Conservation (phyloP, 2,888 invertebrate genomes). For the Invenusta paracnida region DNA sequence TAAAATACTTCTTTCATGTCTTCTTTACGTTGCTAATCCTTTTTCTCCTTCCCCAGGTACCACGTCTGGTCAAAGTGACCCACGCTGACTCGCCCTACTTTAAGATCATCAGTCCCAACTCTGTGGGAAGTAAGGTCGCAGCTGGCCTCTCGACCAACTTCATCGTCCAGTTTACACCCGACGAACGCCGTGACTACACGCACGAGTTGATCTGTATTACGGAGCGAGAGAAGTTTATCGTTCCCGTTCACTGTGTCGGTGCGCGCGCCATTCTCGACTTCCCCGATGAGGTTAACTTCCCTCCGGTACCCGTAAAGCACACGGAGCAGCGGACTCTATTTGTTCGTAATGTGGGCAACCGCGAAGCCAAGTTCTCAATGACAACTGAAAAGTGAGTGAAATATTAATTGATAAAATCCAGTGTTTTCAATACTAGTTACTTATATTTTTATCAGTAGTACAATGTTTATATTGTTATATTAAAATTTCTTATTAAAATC, state of each 20-base stretch:
- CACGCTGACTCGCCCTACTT: conserved; percentile 60
- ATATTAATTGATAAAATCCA: too few relatives aligned
- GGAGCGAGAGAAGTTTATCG: conserved; percentile 61
- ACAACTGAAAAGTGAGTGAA: conserved; percentile 60
- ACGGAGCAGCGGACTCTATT: conserved; percentile 62
- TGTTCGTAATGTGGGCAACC: conserved; percentile 65
- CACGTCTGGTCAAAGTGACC: conserved; percentile 58
- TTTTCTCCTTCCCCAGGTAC: too few relatives aligned
- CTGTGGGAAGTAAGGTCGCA: conserved; percentile 65
- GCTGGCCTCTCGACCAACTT: conserved; percentile 69
- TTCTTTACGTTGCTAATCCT: too few relatives aligned
- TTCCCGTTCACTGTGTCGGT: conserved; percentile 63
- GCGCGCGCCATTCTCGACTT: conserved; percentile 66
- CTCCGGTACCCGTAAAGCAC: conserved; percentile 64
- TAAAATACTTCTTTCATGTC: not conserved
- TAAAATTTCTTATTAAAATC: too few relatives aligned
- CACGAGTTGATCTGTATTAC: conserved; percentile 60
- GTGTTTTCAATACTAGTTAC: too few relatives aligned
- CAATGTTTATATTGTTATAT: too few relatives aligned
- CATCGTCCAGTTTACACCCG: conserved; percentile 67
- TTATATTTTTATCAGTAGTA: too few relatives aligned
- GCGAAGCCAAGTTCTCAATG: conserved; percentile 63
- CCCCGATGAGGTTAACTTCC: conserved; percentile 65
- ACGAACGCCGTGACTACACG: conserved; percentile 60
- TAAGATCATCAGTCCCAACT: conserved; percentile 58